Conservation (phyloP, 1,140 invertebrate species). For the Bombus huntii region DNA sequence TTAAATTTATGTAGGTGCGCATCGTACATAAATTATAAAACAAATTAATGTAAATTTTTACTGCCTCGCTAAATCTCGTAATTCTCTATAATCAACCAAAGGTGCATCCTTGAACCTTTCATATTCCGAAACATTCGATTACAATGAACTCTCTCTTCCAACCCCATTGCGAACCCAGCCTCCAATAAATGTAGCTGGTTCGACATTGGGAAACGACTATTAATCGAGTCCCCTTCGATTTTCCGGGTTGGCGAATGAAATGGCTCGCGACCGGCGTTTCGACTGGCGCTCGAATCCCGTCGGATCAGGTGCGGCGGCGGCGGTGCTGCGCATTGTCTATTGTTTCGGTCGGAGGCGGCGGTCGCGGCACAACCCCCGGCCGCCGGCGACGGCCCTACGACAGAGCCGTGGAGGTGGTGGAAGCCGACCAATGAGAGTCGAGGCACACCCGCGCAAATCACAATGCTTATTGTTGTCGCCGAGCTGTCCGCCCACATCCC, state of each 20-base stretch:
- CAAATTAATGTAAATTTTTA: too few relatives aligned
- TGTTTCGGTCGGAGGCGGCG: conserved; percentile 75
- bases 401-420: conserved; percentile 70
- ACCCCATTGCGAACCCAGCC: too few relatives aligned
- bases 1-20: neutral
- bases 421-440: conserved; percentile 75
- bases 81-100: too few relatives aligned
- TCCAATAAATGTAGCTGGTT: too few relatives aligned
- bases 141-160: too few relatives aligned
- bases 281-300: conserved; percentile 18
- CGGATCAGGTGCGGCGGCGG: conserved; percentile 45
- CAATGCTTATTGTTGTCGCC: conserved; percentile 83
- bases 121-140: too few relatives aligned
- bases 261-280: too few relatives aligned
- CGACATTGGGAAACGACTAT: too few relatives aligned
- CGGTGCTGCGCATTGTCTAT: conserved; percentile 78
- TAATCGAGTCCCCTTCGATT: neutral
- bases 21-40: too few relatives aligned
- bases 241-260: neutral
- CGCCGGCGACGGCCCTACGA: conserved; percentile 66
- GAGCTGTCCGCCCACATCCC: conserved; percentile 78
- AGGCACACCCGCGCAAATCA: conserved; percentile 81
- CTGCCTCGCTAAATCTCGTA: too few relatives aligned
- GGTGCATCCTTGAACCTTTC: too few relatives aligned
- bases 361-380: conserved; percentile 73